These are phyloP conservation scores for Erythrocercus mccallii DNA, from an alignment of 2,113 vertebrate genomes.

Conservation along the genomic window DNA sequence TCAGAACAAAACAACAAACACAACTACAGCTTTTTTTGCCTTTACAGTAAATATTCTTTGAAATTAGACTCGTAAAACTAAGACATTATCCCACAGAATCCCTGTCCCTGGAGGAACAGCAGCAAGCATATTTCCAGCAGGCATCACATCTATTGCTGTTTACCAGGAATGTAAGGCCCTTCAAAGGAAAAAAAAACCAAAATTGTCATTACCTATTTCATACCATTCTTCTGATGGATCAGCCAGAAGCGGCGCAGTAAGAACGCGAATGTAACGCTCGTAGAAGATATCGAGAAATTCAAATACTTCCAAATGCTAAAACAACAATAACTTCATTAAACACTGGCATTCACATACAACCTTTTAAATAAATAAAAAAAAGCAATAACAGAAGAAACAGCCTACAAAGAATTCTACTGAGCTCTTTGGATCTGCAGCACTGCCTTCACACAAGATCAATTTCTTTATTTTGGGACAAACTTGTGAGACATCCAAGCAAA, in stretches of 20 bases:
- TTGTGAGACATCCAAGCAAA: background rate
- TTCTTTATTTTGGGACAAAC: background rate
- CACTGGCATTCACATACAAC: background rate
- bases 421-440: background rate
- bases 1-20: background rate
- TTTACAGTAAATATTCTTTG: background rate
- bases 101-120: background rate
- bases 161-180: background rate
- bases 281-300: slow-evolving; percentile 97
- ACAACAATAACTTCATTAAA: background rate
- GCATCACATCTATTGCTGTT: background rate
- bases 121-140: background rate
- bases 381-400: background rate
- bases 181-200: background rate
- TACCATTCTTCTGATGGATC: slow-evolving; percentile 86
- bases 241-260: slow-evolving; percentile 92
- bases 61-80: background rate
- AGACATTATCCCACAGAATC: background rate
- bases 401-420: background rate
- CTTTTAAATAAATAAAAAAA: background rate
- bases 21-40: background rate
- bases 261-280: slow-evolving; percentile 93
- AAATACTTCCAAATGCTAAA: slow-evolving; percentile 92
- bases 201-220: slow-evolving; percentile 79
- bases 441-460: background rate